Conservation (phyloP, 2,888 invertebrate genomes). For the Macropis europaea region DNA sequence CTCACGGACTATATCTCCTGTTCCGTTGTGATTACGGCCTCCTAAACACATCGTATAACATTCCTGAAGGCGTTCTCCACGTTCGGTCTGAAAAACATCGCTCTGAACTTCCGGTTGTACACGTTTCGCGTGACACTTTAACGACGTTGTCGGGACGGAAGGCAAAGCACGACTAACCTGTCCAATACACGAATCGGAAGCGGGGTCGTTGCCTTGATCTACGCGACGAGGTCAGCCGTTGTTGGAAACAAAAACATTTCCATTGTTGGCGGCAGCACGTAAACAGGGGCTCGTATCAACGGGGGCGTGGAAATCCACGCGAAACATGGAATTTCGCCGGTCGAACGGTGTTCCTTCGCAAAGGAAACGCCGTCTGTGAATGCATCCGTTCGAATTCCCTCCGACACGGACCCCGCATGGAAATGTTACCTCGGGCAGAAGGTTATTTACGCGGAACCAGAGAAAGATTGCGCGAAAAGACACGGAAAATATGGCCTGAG, state of each 20-base stretch:
- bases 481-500: neutral
- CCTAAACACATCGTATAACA: too few relatives aligned
- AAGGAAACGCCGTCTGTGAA: neutral
- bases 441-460: slow-evolving; percentile 9
- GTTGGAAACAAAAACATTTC: slow-evolving; percentile 14
- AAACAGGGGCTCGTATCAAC: slow-evolving; percentile 4
- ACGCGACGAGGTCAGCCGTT: neutral
- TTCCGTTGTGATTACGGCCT: too few relatives aligned
- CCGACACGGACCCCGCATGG: neutral
- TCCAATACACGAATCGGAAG: slow-evolving; percentile 7
- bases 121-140: neutral
- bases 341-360: neutral
- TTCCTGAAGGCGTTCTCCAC: too few relatives aligned
- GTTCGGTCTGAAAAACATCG: neutral
- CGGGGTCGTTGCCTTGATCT: neutral
- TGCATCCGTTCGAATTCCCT: neutral
- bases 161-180: slow-evolving; percentile 11
- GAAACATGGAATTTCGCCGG: neutral
- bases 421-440: neutral
- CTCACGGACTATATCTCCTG: too few relatives aligned
- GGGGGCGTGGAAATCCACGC: neutral
- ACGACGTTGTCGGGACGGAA: slow-evolving; percentile 7
- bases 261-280: neutral
- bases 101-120: neutral
- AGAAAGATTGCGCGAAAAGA: slow-evolving; percentile 4